Conservation (phyloP, 1,140 invertebrate genomes). For the Microplitis mediator region DNA sequence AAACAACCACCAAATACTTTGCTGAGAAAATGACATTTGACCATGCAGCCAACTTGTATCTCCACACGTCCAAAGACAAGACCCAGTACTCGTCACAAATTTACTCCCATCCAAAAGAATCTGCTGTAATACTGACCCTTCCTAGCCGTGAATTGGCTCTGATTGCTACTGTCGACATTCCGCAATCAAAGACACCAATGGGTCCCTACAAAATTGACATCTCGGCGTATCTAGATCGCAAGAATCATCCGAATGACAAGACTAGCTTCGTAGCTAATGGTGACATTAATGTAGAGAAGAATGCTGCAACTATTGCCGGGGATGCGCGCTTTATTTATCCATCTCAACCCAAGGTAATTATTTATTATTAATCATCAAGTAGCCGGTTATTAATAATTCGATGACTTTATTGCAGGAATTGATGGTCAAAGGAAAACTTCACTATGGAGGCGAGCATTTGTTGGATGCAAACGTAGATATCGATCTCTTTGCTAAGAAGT, state of each 20-base stretch:
- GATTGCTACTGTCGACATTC: conserved; percentile 58
- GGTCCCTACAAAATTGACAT: conserved; percentile 61
- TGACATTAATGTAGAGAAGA: conserved; percentile 61
- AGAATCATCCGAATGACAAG: conserved; percentile 70
- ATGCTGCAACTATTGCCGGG: conserved; percentile 60
- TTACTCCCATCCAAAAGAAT: conserved; percentile 67
- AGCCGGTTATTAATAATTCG: not conserved
- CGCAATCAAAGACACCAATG: conserved; percentile 46
- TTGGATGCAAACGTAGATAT: conserved; percentile 63
- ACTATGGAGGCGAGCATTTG: conserved; percentile 54
- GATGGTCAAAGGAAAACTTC: conserved; percentile 57
- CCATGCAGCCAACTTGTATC: conserved; percentile 71
- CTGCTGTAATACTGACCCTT: conserved; percentile 66
- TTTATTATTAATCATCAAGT: not conserved
- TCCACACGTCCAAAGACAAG: conserved; percentile 68
- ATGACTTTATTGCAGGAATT: conserved; percentile 57
- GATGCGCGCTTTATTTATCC: conserved; percentile 71
- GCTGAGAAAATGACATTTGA: conserved; percentile 64
- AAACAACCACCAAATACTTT: conserved; percentile 65
- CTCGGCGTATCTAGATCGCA: conserved; percentile 72
- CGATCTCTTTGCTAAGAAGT: conserved; percentile 69
- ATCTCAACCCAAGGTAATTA: conserved; percentile 66
- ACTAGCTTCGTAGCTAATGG: conserved; percentile 60
- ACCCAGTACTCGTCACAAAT: conserved; percentile 72
- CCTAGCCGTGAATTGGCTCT: conserved; percentile 70